Conservation (phyloP, 2,113 vertebrate genomes). For the Barbus barbus region DNA sequence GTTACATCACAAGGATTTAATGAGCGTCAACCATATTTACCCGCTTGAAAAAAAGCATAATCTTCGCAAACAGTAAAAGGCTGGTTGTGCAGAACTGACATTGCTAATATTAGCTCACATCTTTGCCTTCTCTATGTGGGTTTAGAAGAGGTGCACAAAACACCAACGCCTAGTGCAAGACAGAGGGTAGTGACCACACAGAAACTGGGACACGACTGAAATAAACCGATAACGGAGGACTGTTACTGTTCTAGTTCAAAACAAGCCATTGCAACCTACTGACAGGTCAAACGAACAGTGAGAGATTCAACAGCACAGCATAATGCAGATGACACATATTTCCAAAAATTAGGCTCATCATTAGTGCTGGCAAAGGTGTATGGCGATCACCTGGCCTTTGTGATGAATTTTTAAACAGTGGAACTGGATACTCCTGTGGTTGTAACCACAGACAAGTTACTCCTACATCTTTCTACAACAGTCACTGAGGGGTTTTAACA, state of each 20-base stretch:
- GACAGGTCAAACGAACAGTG: background rate
- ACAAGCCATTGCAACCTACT: background rate
- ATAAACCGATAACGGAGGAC: background rate
- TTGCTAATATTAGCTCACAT: constrained; percentile 18
- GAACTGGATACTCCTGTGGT: constrained; percentile 2
- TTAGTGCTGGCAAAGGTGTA: background rate
- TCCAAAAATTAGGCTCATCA: background rate
- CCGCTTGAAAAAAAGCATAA: background rate
- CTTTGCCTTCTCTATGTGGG: background rate
- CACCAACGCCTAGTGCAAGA: constrained; percentile 9
- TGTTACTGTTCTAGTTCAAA: background rate
- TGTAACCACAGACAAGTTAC: constrained; percentile 19
- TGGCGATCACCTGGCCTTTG: background rate
- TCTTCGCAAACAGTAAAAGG: background rate
- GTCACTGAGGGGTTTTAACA: background rate
- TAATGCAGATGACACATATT: background rate
- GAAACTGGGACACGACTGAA: background rate
- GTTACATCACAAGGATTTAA: background rate
- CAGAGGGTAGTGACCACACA: background rate
- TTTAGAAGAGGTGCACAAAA: constrained; percentile 1
- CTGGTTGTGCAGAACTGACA: background rate
- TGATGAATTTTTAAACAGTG: background rate
- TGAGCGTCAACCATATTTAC: background rate
- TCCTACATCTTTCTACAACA: background rate
- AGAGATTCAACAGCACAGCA: background rate